Evolutionary conservation across 2,888 invertebrate species (phyloP).

Genomic region (Rhingia rostrata): DNA sequence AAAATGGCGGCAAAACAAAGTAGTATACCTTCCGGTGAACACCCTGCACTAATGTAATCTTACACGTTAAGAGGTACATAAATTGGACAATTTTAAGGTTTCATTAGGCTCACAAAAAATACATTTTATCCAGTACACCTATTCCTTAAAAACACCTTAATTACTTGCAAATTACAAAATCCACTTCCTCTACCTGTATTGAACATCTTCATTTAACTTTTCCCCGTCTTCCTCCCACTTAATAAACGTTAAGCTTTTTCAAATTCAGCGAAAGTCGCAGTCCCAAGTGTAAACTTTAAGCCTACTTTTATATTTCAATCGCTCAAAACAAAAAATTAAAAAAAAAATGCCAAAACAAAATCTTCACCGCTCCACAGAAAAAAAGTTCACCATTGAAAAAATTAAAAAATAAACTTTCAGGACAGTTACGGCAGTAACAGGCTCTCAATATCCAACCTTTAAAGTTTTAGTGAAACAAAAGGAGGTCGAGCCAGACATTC

Average conservation of each 20-base stretch:
- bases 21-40: too few relatives aligned
- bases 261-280: neutral
- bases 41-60: too few relatives aligned
- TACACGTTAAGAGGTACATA: too few relatives aligned
- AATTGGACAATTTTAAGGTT: too few relatives aligned
- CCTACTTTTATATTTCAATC: slow-evolving; percentile 8
- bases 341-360: slow-evolving; percentile 18
- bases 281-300: neutral
- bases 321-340: neutral
- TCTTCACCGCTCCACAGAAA: slow-evolving; percentile 18
- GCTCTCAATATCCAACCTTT: neutral
- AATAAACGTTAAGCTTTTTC: slow-evolving; percentile 5
- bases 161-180: neutral
- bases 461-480: slow-evolving; percentile 57
- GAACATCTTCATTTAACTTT: neutral
- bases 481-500: slow-evolving; percentile 61
- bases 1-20: too few relatives aligned
- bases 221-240: neutral
- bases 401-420: slow-evolving; percentile 28
- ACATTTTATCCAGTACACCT: neutral
- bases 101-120: too few relatives aligned
- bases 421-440: slow-evolving; percentile 56
- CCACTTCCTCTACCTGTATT: neutral
- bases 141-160: neutral
- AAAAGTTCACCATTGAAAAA: slow-evolving; percentile 31